phyloP scores from a whole-genome alignment of 2,888 invertebrate genomes.

The Dasypogon diadema region DNA sequence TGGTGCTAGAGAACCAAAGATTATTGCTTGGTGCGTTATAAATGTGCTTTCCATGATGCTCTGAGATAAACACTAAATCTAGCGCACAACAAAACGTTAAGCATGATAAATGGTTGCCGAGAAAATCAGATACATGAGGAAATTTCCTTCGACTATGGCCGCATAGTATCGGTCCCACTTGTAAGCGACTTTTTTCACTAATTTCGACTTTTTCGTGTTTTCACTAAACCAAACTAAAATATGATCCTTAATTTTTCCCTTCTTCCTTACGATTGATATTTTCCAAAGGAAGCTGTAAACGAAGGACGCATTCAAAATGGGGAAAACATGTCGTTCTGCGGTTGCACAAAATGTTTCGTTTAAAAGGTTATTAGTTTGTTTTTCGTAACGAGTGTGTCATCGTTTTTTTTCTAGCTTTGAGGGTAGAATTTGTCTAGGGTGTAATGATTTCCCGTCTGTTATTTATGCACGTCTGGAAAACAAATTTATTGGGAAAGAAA shows the following conservation, averaged over 20 bases:
- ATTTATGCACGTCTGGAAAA: slow-evolving; percentile 10
- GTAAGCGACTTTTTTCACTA: slow-evolving; percentile 26
- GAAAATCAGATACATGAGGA: slow-evolving; percentile 18
- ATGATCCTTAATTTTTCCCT: slow-evolving; percentile 38
- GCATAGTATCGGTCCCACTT: neutral
- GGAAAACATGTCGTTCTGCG: slow-evolving; percentile 50
- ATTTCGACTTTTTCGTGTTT: slow-evolving; percentile 7
- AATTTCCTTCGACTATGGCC: slow-evolving; percentile 1
- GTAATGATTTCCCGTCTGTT: slow-evolving; percentile 37
- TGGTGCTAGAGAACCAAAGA: slow-evolving; percentile 14
- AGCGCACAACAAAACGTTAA: slow-evolving; percentile 35
- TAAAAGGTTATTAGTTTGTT: slow-evolving; percentile 19
- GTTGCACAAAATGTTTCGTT: slow-evolving; percentile 50
- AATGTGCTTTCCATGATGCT: slow-evolving; percentile 6
- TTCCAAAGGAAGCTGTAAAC: slow-evolving; percentile 48
- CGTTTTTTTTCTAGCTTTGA: neutral
- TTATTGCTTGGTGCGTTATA: slow-evolving; percentile 21
- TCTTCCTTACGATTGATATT: neutral
- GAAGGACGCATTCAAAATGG: slow-evolving; percentile 41
- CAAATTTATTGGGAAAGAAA: neutral
- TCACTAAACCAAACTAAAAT: slow-evolving; percentile 4
- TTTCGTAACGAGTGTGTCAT: neutral
- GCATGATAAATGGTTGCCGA: slow-evolving; percentile 35
- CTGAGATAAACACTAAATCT: slow-evolving; percentile 39
- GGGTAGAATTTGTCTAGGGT: slow-evolving; percentile 24